Evolutionary conservation across 2,113 vertebrate genomes (phyloP).

Genomic region (Chaetodon trifascialis): DNA sequence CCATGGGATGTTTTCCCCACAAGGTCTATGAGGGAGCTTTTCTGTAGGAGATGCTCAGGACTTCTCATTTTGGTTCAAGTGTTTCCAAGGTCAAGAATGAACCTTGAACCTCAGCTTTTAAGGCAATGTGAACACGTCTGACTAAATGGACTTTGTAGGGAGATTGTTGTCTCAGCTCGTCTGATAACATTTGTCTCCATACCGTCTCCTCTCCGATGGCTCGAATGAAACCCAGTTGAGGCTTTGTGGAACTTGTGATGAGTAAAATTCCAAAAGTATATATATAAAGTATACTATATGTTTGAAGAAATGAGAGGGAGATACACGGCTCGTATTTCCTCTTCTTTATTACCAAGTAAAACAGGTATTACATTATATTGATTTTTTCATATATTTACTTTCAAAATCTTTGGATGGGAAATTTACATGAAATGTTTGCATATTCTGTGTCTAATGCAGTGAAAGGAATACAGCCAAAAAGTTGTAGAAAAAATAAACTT

Average conservation of each 20-base stretch:
- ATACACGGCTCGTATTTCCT: slow-evolving; percentile 49
- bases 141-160: not conserved
- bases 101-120: not conserved
- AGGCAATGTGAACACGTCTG: too few species aligned
- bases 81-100: not conserved
- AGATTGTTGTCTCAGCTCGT: not conserved
- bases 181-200: not conserved
- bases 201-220: not conserved
- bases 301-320: too few species aligned
- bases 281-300: too few species aligned
- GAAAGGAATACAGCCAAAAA: slow-evolving; percentile 73
- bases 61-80: too few species aligned
- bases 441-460: slow-evolving; percentile 90
- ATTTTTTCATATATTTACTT: slow-evolving; percentile 86
- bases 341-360: slow-evolving; percentile 91
- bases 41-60: not conserved
- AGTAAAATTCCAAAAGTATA: too few species aligned
- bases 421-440: slow-evolving; percentile 91
- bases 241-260: not conserved
- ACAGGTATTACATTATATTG: slow-evolving; percentile 84
- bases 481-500: slow-evolving; percentile 79
- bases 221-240: not conserved
- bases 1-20: not conserved
- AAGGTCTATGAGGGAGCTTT: too few species aligned
- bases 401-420: slow-evolving; percentile 87